These are phyloP conservation scores for Aspidapion aeneum DNA, from an alignment of 2,888 invertebrate genomes.

Conservation along the genomic window DNA sequence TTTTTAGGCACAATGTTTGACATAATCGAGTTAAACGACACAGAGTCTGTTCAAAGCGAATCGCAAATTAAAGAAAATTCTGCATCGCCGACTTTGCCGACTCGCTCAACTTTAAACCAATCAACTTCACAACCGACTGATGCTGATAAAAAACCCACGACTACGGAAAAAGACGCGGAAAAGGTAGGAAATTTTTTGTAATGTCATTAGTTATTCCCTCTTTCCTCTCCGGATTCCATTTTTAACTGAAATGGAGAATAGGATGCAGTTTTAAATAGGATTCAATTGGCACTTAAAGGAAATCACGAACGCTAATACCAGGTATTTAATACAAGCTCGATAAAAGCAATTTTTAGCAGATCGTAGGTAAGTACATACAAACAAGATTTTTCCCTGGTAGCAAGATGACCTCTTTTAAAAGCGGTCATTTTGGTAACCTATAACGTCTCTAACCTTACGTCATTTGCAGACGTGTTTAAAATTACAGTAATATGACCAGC, in stretches of 20 bases:
- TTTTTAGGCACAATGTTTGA: conserved; percentile 45
- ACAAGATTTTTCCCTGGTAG: no score
- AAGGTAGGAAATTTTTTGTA: background rate
- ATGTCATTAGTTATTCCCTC: background rate
- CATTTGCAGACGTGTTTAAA: no score
- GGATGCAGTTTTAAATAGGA: background rate
- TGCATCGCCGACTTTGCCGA: background rate
- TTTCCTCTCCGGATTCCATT: background rate
- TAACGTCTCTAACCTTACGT: no score
- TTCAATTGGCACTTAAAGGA: no score
- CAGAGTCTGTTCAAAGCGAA: conserved; percentile 30
- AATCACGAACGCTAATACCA: no score
- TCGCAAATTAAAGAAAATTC: conserved; percentile 1
- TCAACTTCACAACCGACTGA: background rate
- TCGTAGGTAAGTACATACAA: no score
- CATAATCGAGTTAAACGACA: conserved; percentile 46
- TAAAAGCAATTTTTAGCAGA: no score
- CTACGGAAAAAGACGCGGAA: background rate
- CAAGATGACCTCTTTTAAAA: no score
- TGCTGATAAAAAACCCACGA: background rate
- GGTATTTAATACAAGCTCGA: no score
- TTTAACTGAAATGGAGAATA: background rate
- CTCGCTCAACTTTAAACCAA: background rate
- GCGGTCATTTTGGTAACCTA: no score
- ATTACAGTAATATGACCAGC: no score